Evolutionary conservation across 1,140 invertebrate genomes (phyloP).

Genomic region (Calliphora vicina): DNA sequence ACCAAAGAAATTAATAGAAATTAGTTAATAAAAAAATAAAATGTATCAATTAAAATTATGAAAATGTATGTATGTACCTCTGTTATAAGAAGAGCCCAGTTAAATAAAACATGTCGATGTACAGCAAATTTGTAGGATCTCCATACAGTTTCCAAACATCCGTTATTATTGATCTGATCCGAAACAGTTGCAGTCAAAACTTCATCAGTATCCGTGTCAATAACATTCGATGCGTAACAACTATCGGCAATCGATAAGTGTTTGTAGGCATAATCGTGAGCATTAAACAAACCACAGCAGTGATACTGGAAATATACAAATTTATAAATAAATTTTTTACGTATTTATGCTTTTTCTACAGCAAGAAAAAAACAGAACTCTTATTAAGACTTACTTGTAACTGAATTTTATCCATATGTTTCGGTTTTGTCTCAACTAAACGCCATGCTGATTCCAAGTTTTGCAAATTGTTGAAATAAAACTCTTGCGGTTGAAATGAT

Average conservation of each 20-base stretch:
- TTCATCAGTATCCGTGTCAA: background rate
- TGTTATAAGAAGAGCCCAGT: slow-evolving; percentile 27
- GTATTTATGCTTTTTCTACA: too few species aligned
- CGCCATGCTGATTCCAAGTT: slow-evolving; percentile 54
- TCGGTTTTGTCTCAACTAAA: slow-evolving; percentile 44
- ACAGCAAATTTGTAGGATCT: slow-evolving; percentile 8
- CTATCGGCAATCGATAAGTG: slow-evolving; percentile 50
- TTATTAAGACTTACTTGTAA: slow-evolving; percentile 34
- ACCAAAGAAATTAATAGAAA: background rate
- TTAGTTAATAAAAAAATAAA: background rate
- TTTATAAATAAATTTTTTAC: too few species aligned
- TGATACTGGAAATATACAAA: slow-evolving; percentile 36
- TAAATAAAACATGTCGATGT: slow-evolving; percentile 36
- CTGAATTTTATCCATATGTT: slow-evolving; percentile 48
- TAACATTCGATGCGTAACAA: slow-evolving; percentile 47
- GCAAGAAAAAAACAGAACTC: too few species aligned
- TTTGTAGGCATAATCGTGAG: slow-evolving; percentile 50
- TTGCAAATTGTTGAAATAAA: slow-evolving; percentile 44
- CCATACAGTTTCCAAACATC: slow-evolving; percentile 36
- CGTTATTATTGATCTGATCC: background rate
- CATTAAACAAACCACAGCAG: slow-evolving; percentile 51
- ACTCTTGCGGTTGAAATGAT: slow-evolving; percentile 41
- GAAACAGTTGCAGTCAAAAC: background rate
- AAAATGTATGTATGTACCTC: slow-evolving; percentile 20
- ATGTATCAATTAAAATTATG: background rate